Conservation (phyloP, 1,140 invertebrate species). For the Oscheius sp. region DNA sequence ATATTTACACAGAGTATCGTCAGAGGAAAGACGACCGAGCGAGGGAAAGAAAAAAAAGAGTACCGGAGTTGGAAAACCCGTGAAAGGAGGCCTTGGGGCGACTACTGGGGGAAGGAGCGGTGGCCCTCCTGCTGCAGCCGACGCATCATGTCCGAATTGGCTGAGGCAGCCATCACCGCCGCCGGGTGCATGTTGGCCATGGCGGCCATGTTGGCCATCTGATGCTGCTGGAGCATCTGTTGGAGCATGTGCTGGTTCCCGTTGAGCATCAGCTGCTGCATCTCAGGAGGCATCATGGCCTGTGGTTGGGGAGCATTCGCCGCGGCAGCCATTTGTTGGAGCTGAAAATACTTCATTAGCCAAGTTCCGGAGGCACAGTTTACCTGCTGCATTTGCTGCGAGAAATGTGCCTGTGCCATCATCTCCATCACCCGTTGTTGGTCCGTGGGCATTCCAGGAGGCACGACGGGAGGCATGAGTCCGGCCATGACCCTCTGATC, state of each 20-base stretch:
- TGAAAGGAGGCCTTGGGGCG: not conserved
- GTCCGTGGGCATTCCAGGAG: slow-evolving; percentile 7
- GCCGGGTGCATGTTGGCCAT: not conserved
- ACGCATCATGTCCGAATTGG: slow-evolving; percentile 9
- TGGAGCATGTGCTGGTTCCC: not conserved
- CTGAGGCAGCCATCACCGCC: slow-evolving; percentile 1
- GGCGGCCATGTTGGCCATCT: not conserved
- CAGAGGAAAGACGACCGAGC: not conserved
- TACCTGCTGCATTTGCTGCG: slow-evolving; percentile 17
- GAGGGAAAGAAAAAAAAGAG: not conserved
- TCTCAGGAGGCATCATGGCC: not conserved
- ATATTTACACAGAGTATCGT: not conserved
- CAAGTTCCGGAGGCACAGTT: not conserved
- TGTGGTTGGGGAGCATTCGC: not conserved
- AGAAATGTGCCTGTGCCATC: slow-evolving; percentile 5
- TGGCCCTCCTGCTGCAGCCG: not conserved
- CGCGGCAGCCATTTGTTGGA: slow-evolving; percentile 13
- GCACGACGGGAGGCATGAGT: not conserved
- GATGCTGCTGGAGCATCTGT: not conserved
- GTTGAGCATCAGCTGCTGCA: not conserved
- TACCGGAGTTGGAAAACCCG: not conserved
- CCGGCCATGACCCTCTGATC: slow-evolving; percentile 10
- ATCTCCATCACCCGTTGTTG: slow-evolving; percentile 11
- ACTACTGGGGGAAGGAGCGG: not conserved
- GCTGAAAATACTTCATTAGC: not conserved